phyloP scores from a whole-genome alignment of 2,113 vertebrate genomes.

The Pogonocichla stellata region DNA sequence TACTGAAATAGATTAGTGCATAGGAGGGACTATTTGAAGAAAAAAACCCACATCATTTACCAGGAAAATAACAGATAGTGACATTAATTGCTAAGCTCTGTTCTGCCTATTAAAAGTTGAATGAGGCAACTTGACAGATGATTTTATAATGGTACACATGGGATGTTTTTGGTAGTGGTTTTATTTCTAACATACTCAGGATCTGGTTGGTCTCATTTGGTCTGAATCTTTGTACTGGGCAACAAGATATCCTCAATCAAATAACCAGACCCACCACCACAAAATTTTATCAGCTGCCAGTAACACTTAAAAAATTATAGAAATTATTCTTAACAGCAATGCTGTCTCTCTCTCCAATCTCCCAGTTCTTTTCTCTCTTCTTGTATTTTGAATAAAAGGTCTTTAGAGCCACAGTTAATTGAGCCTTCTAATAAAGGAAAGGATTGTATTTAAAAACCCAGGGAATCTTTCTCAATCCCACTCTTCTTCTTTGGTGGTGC shows the following conservation, averaged over 20 bases:
- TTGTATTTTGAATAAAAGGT: not conserved
- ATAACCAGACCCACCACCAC: not conserved
- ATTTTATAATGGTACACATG: not conserved
- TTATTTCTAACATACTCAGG: not conserved
- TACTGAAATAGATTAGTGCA: not conserved
- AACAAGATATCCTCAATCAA: not conserved
- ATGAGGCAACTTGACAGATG: not conserved
- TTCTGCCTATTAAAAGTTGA: conserved; percentile 26
- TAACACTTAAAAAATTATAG: not conserved
- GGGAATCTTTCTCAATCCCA: not conserved
- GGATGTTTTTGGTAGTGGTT: not conserved
- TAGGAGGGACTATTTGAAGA: not conserved
- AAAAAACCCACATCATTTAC: not conserved
- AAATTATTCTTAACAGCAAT: not conserved
- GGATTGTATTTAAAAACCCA: not conserved
- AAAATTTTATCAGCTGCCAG: not conserved
- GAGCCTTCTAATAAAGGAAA: not conserved
- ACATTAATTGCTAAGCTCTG: conserved; percentile 24
- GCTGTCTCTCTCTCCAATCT: not conserved
- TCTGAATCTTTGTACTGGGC: not conserved
- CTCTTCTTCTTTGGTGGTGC: not conserved
- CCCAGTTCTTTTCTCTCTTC: not conserved
- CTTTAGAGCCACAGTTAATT: not conserved
- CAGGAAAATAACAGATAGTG: conserved; percentile 26
- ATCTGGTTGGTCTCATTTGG: not conserved